phyloP scores from a whole-genome alignment of 2,888 invertebrate genomes.

The Leptinotarsa haldemani region DNA sequence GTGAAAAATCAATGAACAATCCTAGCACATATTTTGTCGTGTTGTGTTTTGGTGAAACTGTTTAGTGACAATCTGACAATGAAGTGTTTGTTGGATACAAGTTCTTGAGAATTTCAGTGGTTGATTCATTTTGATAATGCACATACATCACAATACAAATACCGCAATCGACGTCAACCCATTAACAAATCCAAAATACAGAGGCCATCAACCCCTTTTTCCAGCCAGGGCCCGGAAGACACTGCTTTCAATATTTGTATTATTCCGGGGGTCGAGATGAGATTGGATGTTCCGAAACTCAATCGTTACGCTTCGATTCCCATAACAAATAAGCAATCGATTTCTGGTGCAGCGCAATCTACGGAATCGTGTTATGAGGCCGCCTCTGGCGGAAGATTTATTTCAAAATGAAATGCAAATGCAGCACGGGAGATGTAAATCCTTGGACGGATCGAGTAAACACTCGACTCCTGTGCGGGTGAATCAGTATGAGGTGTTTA shows the following conservation, averaged over 20 bases:
- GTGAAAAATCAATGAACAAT: too few relatives aligned
- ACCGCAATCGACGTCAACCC: too few relatives aligned
- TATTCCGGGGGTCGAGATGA: not conserved
- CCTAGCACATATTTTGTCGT: too few relatives aligned
- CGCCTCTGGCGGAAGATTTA: conserved; percentile 16
- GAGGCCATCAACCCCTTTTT: too few relatives aligned
- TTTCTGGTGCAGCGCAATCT: conserved; percentile 22
- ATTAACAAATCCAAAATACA: too few relatives aligned
- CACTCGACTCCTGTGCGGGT: not conserved
- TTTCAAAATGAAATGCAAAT: conserved; percentile 14
- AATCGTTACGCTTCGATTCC: conserved; percentile 5
- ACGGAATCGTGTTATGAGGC: conserved; percentile 14
- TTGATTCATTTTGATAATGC: too few relatives aligned
- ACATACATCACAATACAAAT: too few relatives aligned
- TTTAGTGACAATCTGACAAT: too few relatives aligned
- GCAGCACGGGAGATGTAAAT: not conserved
- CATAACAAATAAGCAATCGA: conserved; percentile 19
- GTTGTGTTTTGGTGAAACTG: too few relatives aligned
- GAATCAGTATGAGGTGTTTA: not conserved
- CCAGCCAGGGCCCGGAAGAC: not conserved
- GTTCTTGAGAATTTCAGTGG: too few relatives aligned
- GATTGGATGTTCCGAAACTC: conserved; percentile 5
- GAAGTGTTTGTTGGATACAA: too few relatives aligned
- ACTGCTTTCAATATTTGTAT: not conserved
- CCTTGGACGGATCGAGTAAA: not conserved